Base-by-base conservation (phyloP, 2,888 invertebrate species). In the Hydraecia micacea region DNA sequence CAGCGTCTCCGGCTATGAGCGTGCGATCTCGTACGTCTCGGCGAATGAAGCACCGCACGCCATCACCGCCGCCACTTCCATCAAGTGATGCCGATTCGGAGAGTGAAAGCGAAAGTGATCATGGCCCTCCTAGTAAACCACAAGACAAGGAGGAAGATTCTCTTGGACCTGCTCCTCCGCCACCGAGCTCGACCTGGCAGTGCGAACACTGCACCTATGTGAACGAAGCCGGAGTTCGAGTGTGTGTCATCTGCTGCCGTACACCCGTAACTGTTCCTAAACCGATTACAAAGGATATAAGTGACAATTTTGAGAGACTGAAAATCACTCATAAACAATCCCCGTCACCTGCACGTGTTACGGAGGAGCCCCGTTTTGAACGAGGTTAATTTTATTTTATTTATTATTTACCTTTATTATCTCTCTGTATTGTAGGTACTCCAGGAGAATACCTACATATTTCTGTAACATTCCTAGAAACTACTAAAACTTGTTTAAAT, bases 201-300 rank as follows among this genome's bases (percentile, higher is more conserved):
- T 99, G 99, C 93, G 98, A 98, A 91, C 98, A 99, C 91, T 99
- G 99, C 92, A 99, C 99, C 0, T 99, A 98, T 92, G 98, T 99
- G 6, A 99, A 99, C 92, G 98, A 98, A 81, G 96, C 98, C 0
- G 98, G 98, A 36, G 97, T 98, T 0, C 97, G 98, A 88, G 98
- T 99, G 62, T 99, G 99, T 92, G 97, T 97, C 25, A 98, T 99
- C 73, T 99, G 99, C 92, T 99, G 99, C 91, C 98, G 99, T 92
- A 99, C 99, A 0, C 97, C 98, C 0, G 97, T 97, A 21, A 92
- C 94, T 18, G 93, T 92, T 63, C 93, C 96, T 18, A 91, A 89
- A 77, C 86, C 92, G 28, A 85, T 94, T 69, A 70, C 73, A 60
- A 85, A 89, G n/a, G 87, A 90, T 46, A 58, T 89, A 39, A 80